These are phyloP conservation scores for Mesorhabditis spiculigera DNA, from an alignment of 2,888 invertebrate genomes.

Conservation along the genomic window DNA sequence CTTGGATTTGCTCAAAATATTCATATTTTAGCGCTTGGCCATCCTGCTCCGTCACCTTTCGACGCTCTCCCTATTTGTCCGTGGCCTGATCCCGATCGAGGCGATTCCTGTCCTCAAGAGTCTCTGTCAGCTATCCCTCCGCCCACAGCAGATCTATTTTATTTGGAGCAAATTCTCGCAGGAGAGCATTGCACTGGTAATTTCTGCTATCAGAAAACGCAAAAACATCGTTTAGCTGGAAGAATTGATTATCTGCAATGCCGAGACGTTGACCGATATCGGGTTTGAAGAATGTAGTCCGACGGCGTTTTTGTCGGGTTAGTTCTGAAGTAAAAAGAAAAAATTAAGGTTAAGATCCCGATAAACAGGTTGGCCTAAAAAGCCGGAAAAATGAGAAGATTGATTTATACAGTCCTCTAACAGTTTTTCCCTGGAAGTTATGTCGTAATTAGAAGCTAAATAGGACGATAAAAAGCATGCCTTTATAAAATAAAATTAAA, in stretches of 20 bases:
- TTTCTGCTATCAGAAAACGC: slow-evolving; percentile 4
- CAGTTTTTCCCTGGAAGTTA: no score
- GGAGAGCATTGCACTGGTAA: slow-evolving; percentile 24
- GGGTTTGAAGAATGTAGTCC: slow-evolving; percentile 43
- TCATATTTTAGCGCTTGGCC: slow-evolving; percentile 25
- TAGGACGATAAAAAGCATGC: no score
- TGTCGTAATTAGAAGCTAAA: no score
- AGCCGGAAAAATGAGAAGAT: no score
- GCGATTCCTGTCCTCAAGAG: slow-evolving; percentile 36
- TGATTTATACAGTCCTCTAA: no score
- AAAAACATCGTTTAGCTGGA: slow-evolving; percentile 25
- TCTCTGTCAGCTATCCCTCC: slow-evolving; percentile 24
- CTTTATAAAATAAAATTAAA: no score
- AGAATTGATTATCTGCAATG: slow-evolving; percentile 22
- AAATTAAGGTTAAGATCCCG: no score
- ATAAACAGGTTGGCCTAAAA: no score
- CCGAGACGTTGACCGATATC: slow-evolving; percentile 28
- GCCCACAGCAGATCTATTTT: slow-evolving; percentile 44
- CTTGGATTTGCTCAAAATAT: neutral
- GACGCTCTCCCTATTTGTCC: slow-evolving; percentile 40
- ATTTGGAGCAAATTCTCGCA: slow-evolving; percentile 46
- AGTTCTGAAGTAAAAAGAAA: slow-evolving; percentile 1
- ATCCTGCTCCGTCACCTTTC: slow-evolving; percentile 29
- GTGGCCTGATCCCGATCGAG: slow-evolving; percentile 47
- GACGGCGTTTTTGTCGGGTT: slow-evolving; percentile 29